Evolutionary conservation across 2,113 vertebrate genomes (phyloP).

Genomic region (Callithrix jacchus): DNA sequence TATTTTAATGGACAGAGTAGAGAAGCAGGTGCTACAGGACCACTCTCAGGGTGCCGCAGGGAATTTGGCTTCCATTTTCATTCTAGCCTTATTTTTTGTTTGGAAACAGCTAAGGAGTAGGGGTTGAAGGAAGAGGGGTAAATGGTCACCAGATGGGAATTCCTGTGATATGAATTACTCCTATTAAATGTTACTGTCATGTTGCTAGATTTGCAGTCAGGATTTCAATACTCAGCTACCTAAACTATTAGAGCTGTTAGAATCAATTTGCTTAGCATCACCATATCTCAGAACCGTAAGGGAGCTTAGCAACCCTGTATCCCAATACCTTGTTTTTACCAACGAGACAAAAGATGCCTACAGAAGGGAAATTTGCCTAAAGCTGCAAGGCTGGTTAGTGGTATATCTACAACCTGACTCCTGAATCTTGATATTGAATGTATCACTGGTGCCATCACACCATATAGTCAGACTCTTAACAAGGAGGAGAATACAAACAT

Average conservation of each 20-base stretch:
- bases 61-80: constrained; percentile 15
- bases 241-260: background rate
- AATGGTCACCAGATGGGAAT: background rate
- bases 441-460: background rate
- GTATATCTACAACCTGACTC: background rate
- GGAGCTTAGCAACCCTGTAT: background rate
- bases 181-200: background rate
- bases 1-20: constrained; percentile 64
- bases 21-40: constrained; percentile 59
- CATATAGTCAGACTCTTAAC: background rate
- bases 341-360: background rate
- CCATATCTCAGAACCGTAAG: background rate
- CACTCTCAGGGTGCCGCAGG: background rate
- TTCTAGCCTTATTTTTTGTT: constrained; percentile 37
- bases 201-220: background rate
- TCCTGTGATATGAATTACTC: background rate
- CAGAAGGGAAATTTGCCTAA: background rate
- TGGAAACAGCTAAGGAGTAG: background rate
- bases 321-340: background rate
- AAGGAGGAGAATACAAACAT: background rate
- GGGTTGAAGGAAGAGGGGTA: background rate
- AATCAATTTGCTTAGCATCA: background rate
- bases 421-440: background rate
- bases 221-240: background rate
- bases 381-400: accelerated